Percentiles rank a stretch among this genome's conserved stretches.
phyloP scores from a whole-genome alignment of 2,888 invertebrate genomes.

The Ceratothoa steindachneri region DNA sequence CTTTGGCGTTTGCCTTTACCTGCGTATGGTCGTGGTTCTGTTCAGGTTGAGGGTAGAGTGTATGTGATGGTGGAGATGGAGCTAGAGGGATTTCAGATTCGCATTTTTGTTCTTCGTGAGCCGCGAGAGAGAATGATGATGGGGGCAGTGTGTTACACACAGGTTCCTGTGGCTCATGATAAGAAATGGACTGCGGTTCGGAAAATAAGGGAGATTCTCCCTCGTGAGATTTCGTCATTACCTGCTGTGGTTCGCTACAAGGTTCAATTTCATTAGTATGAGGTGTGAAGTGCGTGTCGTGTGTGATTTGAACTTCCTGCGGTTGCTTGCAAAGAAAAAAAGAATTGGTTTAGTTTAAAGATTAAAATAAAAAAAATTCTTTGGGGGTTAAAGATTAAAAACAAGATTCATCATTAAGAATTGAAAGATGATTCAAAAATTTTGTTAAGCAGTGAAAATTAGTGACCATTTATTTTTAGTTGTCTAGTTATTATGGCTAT shows the following conservation, averaged over 20 bases:
- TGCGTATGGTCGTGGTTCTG: background rate
- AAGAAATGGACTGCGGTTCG: background rate
- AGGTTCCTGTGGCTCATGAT: background rate
- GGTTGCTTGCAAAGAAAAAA: slow-evolving; percentile 3
- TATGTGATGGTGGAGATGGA: too few species aligned
- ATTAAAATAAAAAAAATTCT: background rate
- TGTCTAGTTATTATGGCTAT: background rate
- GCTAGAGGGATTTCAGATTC: background rate
- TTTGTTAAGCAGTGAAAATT: background rate
- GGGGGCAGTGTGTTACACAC: background rate
- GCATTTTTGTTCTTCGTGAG: background rate
- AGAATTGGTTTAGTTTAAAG: background rate
- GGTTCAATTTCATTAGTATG: background rate
- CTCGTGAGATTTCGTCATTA: background rate
- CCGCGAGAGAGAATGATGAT: too few species aligned
- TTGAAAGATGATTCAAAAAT: too few species aligned
- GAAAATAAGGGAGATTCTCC: background rate
- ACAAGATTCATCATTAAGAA: too few species aligned
- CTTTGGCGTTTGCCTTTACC: background rate
- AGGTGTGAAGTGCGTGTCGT: background rate
- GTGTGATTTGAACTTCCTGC: background rate
- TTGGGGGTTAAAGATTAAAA: background rate
- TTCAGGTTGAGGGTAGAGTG: too few species aligned
- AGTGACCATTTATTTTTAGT: background rate
- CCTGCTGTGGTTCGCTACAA: background rate